These are phyloP conservation scores for Tauraco hartlaubi DNA, from an alignment of 2,797 vertebrate species.

Conservation along the genomic window DNA sequence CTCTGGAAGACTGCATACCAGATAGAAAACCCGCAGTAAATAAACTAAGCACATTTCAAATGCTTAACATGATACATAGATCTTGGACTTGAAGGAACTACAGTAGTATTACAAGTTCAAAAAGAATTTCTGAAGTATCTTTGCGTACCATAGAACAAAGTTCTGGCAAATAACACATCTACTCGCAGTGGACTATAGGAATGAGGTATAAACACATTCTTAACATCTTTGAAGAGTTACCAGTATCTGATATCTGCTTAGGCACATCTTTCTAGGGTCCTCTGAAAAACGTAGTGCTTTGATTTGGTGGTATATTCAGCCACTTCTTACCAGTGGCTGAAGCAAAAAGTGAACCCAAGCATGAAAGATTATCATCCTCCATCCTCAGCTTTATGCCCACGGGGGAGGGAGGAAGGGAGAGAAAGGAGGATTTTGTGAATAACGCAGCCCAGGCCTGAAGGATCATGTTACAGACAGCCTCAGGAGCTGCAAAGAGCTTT, in stretches of 20 bases:
- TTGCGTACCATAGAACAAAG: background rate
- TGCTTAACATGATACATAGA: background rate
- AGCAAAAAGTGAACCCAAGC: background rate
- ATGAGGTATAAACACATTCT: background rate
- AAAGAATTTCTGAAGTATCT: background rate
- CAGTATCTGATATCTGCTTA: background rate
- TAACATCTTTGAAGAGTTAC: background rate
- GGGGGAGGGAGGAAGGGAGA: rapidly evolving
- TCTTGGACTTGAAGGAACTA: background rate
- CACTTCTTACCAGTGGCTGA: background rate
- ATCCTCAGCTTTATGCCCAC: background rate
- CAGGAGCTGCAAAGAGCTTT: background rate
- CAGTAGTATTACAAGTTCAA: background rate
- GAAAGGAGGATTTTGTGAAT: background rate
- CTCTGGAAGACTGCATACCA: background rate
- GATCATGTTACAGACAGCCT: background rate
- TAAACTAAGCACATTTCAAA: background rate
- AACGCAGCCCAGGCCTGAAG: background rate
- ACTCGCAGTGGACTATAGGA: background rate
- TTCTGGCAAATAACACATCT: background rate
- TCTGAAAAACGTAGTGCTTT: background rate
- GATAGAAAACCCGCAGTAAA: background rate
- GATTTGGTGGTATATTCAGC: background rate
- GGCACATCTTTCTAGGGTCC: background rate
- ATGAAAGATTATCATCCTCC: background rate